Base-by-base conservation (phyloP, 2,113 vertebrate species). In the Colistium nudipinnis region DNA sequence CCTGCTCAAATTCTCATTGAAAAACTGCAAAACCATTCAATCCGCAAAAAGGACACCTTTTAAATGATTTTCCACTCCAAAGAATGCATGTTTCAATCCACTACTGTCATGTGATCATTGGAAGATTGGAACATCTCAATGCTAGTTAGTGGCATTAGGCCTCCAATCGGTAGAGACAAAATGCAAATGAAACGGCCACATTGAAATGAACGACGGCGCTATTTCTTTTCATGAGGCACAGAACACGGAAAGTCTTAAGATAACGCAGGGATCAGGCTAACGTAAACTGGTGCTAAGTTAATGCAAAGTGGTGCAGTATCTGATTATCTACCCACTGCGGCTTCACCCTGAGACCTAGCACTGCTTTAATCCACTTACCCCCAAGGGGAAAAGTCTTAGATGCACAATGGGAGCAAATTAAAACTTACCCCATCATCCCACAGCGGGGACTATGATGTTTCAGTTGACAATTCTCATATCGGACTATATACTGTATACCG, bases 311-410 rank as follows among this genome's bases (percentile, higher is more conserved):
- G 73, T 80, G 62, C 63, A 59, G 62, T 79, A 81, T 88, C 78
- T 89, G 78, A 91, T 91, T 83, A 91, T 90, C 81, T 81, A 86
- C 80, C 87, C 85, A 81, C 80, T 87, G 87, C 70, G 81, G 41
- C 74, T 66, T 83, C 84, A 85, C 65, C 54, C 87, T 60, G 75
- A 80, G 86, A 54, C 56, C 62, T 55, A 55, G 64, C 63, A 75
- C 75, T 54, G 44, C 69, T 41, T 78, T 91, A 91, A 91, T 89
- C 83, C 86, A 71, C 70, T 85, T 76, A 68, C 59, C 78, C 68
- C 80, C 57, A 56, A 16, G n/a, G 79, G 76, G 74, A 80, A 70
- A 85, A 28, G 62, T 76, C 62, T 85, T 73, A 78, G 74, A 78
- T 64, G 71, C 64, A 87, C 83, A 86, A 68, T 80, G 70, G 66